Evolutionary conservation across 2,797 vertebrate species (phyloP).

Genomic region (Enoplosus armatus): DNA sequence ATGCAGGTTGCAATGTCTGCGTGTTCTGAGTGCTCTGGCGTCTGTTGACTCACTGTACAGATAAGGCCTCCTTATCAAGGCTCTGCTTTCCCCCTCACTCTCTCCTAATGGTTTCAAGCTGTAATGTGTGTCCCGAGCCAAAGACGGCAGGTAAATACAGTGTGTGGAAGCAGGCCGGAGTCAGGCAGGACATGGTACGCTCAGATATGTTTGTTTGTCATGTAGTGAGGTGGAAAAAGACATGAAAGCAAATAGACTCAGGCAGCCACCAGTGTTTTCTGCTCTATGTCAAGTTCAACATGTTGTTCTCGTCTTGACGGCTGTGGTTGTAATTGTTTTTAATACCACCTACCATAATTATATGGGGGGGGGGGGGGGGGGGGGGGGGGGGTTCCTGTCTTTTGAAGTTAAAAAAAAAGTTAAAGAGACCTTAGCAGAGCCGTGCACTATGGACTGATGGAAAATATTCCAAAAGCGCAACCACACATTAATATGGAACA

Average conservation of each 20-base stretch:
- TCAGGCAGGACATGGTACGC: constrained; percentile 34
- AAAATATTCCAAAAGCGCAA: constrained; percentile 28
- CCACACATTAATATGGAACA: constrained; percentile 33
- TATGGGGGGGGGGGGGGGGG: constrained; percentile 27
- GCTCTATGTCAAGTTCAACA: constrained; percentile 24
- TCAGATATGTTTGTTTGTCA: constrained; percentile 72
- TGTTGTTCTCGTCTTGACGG: constrained; percentile 28
- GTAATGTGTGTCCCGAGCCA: constrained; percentile 65
- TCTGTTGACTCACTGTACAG: constrained; percentile 68
- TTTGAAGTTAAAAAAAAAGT: no score
- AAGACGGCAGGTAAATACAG: constrained; percentile 63
- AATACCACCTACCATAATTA: constrained; percentile 47
- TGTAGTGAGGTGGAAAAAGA: constrained; percentile 64
- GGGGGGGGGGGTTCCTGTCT: no score
- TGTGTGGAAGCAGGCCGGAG: constrained; percentile 18
- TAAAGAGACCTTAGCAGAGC: constrained; percentile 27
- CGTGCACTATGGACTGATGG: constrained; percentile 8
- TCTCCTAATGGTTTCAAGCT: constrained; percentile 71
- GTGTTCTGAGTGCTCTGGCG: constrained; percentile 50
- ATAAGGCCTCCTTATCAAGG: constrained; percentile 74
- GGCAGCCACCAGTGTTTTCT: constrained; percentile 34
- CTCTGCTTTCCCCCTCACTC: constrained; percentile 49
- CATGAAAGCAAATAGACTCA: constrained; percentile 46
- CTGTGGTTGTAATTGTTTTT: constrained; percentile 52
- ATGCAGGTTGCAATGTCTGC: constrained; percentile 57